Evolutionary conservation across 2,113 vertebrate species (phyloP), one percentile per base, ranked within the genome.

Genomic region (Taxidea taxus): DNA sequence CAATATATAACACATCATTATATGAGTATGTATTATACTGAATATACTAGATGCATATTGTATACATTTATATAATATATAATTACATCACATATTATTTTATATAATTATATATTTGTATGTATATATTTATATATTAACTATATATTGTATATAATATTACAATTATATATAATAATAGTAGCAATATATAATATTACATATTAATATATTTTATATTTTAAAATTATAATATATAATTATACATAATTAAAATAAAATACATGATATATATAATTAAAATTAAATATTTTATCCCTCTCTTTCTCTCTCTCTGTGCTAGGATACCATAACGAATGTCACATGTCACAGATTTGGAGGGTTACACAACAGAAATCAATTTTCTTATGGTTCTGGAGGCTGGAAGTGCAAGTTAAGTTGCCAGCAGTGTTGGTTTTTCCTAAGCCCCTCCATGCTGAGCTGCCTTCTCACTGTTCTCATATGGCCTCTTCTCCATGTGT

Each of bases 401-500:
- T 51, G 23, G 7, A 88, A 51, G 13, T 5, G 4, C 7, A 39
- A 25, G 11, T 20, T 0, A 56, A 56, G 7, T 11, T 58, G 31
- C 44, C 14, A 2, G 10, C 2, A n/a, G 31, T 8, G 1, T 7
- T 51, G 20, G 20, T 4, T 70, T 70, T 2, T 37, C 25, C 7
- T 2, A 27, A 42, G 10, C 34, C 3, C 3, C 18, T 49, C 51
- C 39, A 15, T 18, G 42, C 2, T 10, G 16, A 62, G 21, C 9
- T 0, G 5, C 20, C n/a, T 44, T 15, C 6, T 68, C n/a, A 34
- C 5, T n/a, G 51, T 39, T 6, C 34, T 56, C 20, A 4, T 1
- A 1, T 14, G 21, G 9, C 15, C 6, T n/a, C 18, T 31, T 13
- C 21, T 44, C 44, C 2, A 2, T 6, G 0, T 21, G 14, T 7